Evolutionary conservation across 2,113 vertebrate species (phyloP).

Genomic region (Dromiciops gliroides): DNA sequence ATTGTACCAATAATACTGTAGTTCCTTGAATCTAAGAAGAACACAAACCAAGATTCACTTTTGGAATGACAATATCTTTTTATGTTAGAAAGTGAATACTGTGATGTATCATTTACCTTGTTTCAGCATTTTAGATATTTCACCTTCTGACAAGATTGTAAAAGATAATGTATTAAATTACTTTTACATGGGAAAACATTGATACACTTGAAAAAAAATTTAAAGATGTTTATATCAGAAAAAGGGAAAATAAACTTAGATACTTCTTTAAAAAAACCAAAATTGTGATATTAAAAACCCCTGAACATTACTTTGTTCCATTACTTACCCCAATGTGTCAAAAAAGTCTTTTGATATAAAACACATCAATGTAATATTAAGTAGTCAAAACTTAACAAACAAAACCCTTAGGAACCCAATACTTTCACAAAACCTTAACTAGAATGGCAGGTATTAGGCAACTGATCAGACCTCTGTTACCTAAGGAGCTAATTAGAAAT

Average conservation of each 20-base stretch:
- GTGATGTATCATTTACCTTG: conserved; percentile 17
- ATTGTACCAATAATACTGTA: conserved; percentile 37
- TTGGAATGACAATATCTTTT: conserved; percentile 25
- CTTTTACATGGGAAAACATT: conserved; percentile 38
- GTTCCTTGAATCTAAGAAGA: conserved; percentile 54
- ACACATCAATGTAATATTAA: conserved; percentile 48
- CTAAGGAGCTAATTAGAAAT: neutral
- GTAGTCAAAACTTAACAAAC: conserved; percentile 40
- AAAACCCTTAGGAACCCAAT: neutral
- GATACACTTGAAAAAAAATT: conserved; percentile 32
- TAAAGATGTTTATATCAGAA: conserved; percentile 25
- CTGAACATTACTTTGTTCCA: conserved; percentile 29
- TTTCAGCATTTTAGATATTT: conserved; percentile 9
- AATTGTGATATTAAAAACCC: conserved; percentile 23
- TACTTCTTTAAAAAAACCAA: conserved; percentile 48
- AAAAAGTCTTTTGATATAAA: conserved; percentile 40
- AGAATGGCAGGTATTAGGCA: conserved; percentile 41
- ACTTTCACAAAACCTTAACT: conserved; percentile 47
- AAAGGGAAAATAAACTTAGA: conserved; percentile 59
- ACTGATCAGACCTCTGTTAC: neutral
- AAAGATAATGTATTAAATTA: conserved; percentile 32
- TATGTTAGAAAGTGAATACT: conserved; percentile 32
- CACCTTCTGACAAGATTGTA: neutral
- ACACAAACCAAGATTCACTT: conserved; percentile 23
- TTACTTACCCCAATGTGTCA: conserved; percentile 34